These are phyloP conservation scores for Enteromius trimaculatus DNA, from an alignment of 2,797 vertebrate species.

Conservation along the genomic window DNA sequence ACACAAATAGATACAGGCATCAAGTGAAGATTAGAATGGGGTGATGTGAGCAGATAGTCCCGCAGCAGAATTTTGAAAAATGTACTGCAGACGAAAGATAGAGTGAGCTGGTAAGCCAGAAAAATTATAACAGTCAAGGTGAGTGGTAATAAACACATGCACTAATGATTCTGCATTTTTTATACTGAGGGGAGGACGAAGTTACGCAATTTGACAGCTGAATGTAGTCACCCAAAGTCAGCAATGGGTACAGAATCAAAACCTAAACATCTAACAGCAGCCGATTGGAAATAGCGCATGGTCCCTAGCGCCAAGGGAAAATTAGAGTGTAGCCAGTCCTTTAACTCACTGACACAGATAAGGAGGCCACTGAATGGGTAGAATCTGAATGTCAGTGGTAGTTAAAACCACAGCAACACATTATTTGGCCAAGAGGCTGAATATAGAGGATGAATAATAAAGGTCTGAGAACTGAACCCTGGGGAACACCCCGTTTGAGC, in stretches of 20 bases:
- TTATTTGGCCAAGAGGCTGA: neutral
- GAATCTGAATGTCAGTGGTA: neutral
- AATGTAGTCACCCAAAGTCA: neutral
- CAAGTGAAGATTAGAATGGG: no score
- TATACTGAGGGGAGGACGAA: neutral
- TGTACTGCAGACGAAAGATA: neutral
- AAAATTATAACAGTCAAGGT: neutral
- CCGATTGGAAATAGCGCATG: neutral
- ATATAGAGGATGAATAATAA: neutral
- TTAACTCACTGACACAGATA: neutral
- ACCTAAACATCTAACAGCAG: neutral
- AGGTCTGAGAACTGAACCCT: neutral
- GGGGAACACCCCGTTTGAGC: neutral
- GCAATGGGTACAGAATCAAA: neutral
- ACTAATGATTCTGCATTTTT: neutral
- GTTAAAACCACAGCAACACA: no score
- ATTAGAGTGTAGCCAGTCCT: neutral
- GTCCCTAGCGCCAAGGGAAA: no score
- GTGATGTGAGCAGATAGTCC: no score
- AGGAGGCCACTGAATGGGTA: neutral
- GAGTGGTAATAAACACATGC: neutral
- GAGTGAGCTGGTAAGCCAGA: neutral
- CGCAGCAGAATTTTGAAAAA: neutral
- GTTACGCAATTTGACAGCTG: neutral
- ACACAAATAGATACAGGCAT: no score